Conservation (phyloP, 2,797 vertebrate genomes). For the Typhlichthys eigenmanni region DNA sequence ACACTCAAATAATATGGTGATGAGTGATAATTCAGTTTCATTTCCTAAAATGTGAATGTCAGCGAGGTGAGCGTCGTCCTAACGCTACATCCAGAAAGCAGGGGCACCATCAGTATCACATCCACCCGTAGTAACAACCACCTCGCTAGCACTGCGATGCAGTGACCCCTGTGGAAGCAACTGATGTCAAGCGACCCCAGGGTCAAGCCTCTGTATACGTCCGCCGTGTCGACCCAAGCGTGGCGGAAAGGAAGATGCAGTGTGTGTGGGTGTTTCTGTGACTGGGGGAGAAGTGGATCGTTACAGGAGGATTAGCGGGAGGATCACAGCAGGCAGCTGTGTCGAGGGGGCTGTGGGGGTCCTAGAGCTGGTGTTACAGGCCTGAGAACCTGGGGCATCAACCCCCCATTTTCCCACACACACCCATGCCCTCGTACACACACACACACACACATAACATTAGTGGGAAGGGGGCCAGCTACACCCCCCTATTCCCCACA, state of each 20-base stretch:
- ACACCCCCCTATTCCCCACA: constrained; percentile 1
- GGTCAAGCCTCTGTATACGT: no score
- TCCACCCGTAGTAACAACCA: no score
- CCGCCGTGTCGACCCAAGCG: not conserved
- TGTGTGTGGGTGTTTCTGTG: constrained; percentile 40
- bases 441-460: constrained; percentile 10
- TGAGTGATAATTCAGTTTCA: no score
- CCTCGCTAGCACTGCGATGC: no score
- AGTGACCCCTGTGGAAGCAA: no score
- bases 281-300: constrained; percentile 57
- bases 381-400: constrained; percentile 51
- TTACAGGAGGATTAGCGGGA: constrained; percentile 71
- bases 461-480: constrained; percentile 41
- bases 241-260: constrained; percentile 4
- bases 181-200: no score
- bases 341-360: constrained; percentile 39
- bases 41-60: no score
- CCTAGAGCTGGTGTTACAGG: constrained; percentile 36
- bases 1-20: constrained; percentile 5
- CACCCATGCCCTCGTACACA: constrained; percentile 12
- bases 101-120: no score
- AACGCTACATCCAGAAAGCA: no score
- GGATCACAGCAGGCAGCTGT: constrained; percentile 76
- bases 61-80: no score
- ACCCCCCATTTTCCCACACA: constrained; percentile 10